Evolutionary conservation across 2,888 invertebrate species (phyloP), one percentile per base, ranked within the genome.

Genomic region (Tenodera sinensis): DNA sequence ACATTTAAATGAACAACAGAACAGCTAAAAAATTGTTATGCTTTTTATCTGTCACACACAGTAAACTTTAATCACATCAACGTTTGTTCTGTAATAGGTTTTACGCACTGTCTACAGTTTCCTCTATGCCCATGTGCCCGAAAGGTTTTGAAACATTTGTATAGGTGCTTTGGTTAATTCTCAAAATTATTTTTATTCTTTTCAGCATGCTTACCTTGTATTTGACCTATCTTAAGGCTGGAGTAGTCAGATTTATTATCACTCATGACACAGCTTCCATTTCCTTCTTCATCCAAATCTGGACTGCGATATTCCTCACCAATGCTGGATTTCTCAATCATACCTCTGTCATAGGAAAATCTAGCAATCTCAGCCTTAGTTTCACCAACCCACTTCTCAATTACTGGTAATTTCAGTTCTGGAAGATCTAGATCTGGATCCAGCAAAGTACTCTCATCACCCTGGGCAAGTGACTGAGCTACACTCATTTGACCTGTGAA

Each of bases 401-500:
- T 87, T 83, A 92, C 91, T 85, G 92, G 91, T 28, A 93, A 90
- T 20, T 92, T 92, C 7, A 91, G 89, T 91, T 93, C 93, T 4
- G 92, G 92, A 28, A 93, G 91, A 25, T 90, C 90, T n/a, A 89
- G 84, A n/a, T 90, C 90, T 27, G 90, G 88, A 90, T 94, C 94
- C 20, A 93, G 91, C 87, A 93, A 91, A 15, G 93, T 85, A 89
- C 92, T 92, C 84, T 93, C 93, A 86, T 93, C 93, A 8, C 92
- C 91, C 20, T 92, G 91, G 81, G 92, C 92, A 85, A 92, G 89
- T 86, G 93, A 93, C 87, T 93, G 93, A 9, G 93, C 93, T 25
- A 94, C 92, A 91, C 94, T 94, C 88, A 94, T 91, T 91, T 94
- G 93, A 92, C 94, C 94, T 94, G 90, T 47, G 92, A 92, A 89